Conservation (phyloP, 2,888 invertebrate genomes). For the Athalia cordata region DNA sequence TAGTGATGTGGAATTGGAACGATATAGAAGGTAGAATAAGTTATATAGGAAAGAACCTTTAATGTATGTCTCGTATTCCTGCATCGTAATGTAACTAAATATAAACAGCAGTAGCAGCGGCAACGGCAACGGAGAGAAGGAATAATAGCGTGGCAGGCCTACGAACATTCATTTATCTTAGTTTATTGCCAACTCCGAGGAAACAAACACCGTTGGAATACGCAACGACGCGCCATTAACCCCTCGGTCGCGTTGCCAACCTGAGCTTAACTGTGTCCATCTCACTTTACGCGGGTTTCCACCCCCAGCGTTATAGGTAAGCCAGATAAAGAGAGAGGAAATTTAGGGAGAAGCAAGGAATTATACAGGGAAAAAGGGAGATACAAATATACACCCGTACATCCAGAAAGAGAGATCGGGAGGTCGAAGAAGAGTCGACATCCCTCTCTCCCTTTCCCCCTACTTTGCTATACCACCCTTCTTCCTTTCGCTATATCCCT, state of each 20-base stretch:
- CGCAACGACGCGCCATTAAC: slow-evolving; percentile 70
- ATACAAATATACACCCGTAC: slow-evolving; percentile 37
- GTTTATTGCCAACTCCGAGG: slow-evolving; percentile 70
- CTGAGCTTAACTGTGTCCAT: slow-evolving; percentile 63
- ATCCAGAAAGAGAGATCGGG: slow-evolving; percentile 17
- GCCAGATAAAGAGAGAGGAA: slow-evolving; percentile 42
- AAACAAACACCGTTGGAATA: slow-evolving; percentile 70
- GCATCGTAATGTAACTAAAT: slow-evolving; percentile 63
- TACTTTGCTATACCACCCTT: no score
- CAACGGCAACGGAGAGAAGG: slow-evolving; percentile 56
- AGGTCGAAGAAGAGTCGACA: background rate
- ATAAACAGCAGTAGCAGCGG: slow-evolving; percentile 61
- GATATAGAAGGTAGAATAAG: slow-evolving; percentile 13
- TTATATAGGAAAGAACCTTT: slow-evolving; percentile 2
- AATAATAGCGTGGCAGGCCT: slow-evolving; percentile 66
- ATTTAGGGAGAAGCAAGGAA: slow-evolving; percentile 50
- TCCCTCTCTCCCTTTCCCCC: no score
- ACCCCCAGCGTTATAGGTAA: background rate
- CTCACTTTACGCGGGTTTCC: slow-evolving; percentile 50
- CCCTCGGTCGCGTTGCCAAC: slow-evolving; percentile 62
- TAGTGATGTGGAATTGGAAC: background rate
- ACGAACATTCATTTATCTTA: slow-evolving; percentile 70
- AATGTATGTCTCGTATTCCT: slow-evolving; percentile 43
- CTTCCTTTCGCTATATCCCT: background rate
- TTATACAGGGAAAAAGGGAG: slow-evolving; percentile 43